Conservation (phyloP, 2,113 vertebrate genomes). For the Marcusenius ussheri region DNA sequence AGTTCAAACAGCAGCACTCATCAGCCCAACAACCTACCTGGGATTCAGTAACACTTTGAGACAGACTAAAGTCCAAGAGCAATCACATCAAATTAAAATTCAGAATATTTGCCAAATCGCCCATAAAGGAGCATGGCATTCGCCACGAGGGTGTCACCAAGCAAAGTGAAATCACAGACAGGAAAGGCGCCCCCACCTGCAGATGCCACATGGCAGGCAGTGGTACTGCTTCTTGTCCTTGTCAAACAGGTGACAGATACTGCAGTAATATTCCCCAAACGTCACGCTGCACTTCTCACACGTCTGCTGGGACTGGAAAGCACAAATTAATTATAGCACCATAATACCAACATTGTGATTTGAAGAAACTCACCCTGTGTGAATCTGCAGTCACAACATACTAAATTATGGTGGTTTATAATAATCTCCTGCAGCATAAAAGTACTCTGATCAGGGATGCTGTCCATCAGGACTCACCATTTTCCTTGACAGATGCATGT, state of each 20-base stretch:
- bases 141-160: not conserved
- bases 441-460: not conserved
- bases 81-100: not conserved
- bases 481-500: not conserved
- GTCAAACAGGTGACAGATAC: constrained; percentile 87
- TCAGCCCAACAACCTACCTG: not conserved
- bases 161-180: not conserved
- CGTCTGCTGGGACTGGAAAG: constrained; percentile 68
- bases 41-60: not conserved
- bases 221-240: constrained; percentile 91
- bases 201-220: constrained; percentile 84
- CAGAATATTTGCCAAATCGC: not conserved
- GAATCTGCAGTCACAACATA: not conserved
- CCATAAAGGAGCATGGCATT: not conserved
- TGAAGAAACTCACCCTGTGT: not conserved
- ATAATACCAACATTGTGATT: not conserved
- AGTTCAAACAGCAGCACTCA: too few relatives aligned
- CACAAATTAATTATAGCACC: not conserved
- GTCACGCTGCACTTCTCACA: constrained; percentile 70
- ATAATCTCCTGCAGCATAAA: not conserved
- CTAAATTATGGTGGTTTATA: not conserved
- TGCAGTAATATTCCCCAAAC: constrained; percentile 92
- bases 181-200: constrained; percentile 63
- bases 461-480: not conserved
- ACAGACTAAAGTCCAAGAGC: not conserved